Base-by-base conservation (phyloP, 2,113 vertebrate genomes). In the Rhinolophus ferrumequinum region DNA sequence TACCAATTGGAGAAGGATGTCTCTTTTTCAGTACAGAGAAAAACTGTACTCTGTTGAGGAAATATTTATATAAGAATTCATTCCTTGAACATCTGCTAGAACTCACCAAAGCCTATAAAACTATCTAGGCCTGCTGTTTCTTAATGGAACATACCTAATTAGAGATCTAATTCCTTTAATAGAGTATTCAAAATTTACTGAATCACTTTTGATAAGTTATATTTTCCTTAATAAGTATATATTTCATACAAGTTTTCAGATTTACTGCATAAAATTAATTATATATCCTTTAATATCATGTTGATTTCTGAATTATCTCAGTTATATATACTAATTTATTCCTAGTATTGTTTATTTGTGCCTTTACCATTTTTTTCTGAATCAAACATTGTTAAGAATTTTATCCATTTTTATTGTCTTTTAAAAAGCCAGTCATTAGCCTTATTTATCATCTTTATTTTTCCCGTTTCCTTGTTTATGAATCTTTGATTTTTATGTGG, bases 221-320 rank as follows among this genome's bases (percentile, higher is more conserved):
- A 44, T 41, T 87, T 93, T 80, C 69, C 38, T 82, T 77, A 86
- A 44, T 82, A 90, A 80, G 5, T 38, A 8, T n/a, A 6, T 18
- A 91, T 64, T 73, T 50, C 44, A 58, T 60, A 18, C 18, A n/a
- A 28, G 16, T 52, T 69, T 84, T 19, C 28, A 93, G n/a, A 87
- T 60, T 79, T 79, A 93, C 18, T 88, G 8, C 35, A 60, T 77
- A 26, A 28, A 90, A 16, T 50, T 41, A 4, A 10, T 91, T 87
- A 80, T 2, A 79, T 6, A 38, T 11, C 14, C 35, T 62, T 84
- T 64, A 56, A 35, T 28, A 76, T 50, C 67, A 58, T 92, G 95
- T 95, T 80, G 41, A 66, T n/a, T 58, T 95, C 44, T 77, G 62
- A 86, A 82, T 69, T 75, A 88, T 50, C 64, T 79, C n/a, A 22